These are phyloP conservation scores for Dinomys branickii DNA, from an alignment of 2,113 vertebrate genomes.

Conservation along the genomic window DNA sequence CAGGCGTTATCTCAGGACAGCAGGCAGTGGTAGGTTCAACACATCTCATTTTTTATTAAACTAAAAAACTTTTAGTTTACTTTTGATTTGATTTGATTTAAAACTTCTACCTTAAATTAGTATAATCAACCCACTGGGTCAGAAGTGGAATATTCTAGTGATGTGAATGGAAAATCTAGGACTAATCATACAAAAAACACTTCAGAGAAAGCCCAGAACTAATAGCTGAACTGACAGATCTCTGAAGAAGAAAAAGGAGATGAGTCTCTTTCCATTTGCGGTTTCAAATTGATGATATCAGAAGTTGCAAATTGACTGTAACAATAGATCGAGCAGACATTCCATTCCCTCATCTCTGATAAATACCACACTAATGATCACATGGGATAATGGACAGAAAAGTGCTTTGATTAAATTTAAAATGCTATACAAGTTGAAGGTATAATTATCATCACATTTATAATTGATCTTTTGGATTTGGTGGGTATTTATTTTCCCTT, in stretches of 20 bases:
- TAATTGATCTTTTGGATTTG: constrained; percentile 41
- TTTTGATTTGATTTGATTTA: constrained; percentile 37
- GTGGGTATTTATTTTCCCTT: constrained; percentile 36
- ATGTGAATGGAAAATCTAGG: constrained; percentile 44
- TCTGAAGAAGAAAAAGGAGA: constrained; percentile 30
- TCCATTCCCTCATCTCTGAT: constrained; percentile 47
- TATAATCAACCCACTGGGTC: not conserved
- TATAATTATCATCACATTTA: constrained; percentile 31
- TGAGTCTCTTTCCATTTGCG: constrained; percentile 57
- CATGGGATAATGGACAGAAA: constrained; percentile 54
- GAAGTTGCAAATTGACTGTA: constrained; percentile 34
- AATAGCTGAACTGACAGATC: constrained; percentile 14
- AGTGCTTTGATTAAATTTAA: constrained; percentile 48
- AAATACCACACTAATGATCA: constrained; percentile 40
- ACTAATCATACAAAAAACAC: not conserved
- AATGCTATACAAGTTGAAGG: constrained; percentile 24
- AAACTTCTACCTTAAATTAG: constrained; percentile 20
- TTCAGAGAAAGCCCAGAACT: not conserved
- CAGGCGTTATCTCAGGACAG: not conserved
- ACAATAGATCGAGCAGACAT: constrained; percentile 12
- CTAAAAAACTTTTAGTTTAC: not conserved
- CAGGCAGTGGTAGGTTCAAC: not conserved
- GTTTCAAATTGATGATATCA: constrained; percentile 57
- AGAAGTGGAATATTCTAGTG: constrained; percentile 49
- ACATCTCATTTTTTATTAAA: not conserved